Evolutionary conservation across 1,140 invertebrate species (phyloP).

Genomic region (Oreohelix idahoensis): DNA sequence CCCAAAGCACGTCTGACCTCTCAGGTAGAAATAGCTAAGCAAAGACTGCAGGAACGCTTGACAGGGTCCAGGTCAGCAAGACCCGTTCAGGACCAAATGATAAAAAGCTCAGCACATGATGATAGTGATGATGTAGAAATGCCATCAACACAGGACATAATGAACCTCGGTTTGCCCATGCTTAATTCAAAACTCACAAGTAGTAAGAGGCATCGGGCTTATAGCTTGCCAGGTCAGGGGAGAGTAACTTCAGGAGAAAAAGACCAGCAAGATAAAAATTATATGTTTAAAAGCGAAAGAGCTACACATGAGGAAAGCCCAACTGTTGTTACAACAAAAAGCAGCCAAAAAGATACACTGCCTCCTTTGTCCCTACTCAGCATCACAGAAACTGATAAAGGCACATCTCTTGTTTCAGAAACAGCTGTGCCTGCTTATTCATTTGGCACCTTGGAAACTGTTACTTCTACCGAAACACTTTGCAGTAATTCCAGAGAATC

Average conservation of each 20-base stretch:
- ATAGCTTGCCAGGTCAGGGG: conserved; percentile 2
- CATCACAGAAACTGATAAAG: not conserved
- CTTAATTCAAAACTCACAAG: conserved; percentile 10
- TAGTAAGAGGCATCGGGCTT: not conserved
- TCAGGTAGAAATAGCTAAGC: not conserved
- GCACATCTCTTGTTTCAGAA: not conserved
- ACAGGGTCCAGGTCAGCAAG: not conserved
- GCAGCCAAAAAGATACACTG: not conserved
- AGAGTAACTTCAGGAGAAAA: conserved; percentile 1
- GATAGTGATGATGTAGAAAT: conserved; percentile 38
- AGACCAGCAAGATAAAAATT: not conserved
- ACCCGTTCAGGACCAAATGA: not conserved
- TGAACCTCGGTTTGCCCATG: conserved; percentile 37
- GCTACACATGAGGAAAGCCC: not conserved
- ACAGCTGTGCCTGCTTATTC: not conserved
- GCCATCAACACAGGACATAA: conserved; percentile 39
- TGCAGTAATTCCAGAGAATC: not conserved
- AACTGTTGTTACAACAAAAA: no score
- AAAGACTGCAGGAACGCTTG: not conserved
- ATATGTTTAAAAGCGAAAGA: not conserved
- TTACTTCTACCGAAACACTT: not conserved
- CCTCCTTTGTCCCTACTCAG: not conserved
- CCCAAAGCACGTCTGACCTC: not conserved
- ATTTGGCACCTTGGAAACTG: not conserved
- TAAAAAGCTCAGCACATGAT: not conserved